phyloP scores from a whole-genome alignment of 2,113 vertebrate genomes.

The Opisthocomus hoazin region DNA sequence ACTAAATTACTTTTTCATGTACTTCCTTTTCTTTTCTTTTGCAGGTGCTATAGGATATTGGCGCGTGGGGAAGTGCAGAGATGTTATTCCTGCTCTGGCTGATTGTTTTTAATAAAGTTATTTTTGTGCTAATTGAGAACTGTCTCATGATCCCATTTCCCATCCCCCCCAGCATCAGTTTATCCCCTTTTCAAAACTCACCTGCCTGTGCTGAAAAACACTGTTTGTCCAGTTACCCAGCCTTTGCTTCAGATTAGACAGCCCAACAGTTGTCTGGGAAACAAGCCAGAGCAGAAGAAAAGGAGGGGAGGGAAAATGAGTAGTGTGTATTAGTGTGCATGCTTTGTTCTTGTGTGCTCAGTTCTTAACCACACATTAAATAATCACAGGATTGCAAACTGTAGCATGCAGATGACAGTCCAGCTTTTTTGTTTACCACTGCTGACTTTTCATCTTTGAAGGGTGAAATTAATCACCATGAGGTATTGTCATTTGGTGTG shows the following conservation, averaged over 20 bases:
- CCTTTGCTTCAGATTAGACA: neutral
- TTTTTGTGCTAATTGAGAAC: neutral
- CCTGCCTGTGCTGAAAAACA: neutral
- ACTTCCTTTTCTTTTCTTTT: conserved; percentile 33
- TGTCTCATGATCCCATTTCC: neutral
- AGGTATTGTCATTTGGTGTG: neutral
- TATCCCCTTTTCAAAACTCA: neutral
- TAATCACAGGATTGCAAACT: neutral
- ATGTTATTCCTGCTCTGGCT: neutral
- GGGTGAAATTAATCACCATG: neutral
- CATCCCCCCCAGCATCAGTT: neutral
- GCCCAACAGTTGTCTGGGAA: neutral
- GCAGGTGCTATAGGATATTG: conserved; percentile 5
- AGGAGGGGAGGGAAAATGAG: neutral
- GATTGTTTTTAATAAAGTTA: neutral
- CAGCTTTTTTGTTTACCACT: neutral
- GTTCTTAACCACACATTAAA: neutral
- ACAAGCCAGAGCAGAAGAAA: neutral
- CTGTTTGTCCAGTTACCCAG: neutral
- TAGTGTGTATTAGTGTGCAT: neutral
- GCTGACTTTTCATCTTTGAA: neutral
- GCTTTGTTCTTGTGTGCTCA: neutral
- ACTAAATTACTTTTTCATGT: neutral
- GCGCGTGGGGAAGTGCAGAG: neutral
- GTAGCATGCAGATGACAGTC: neutral